A percentile compares a stretch with the other conserved stretches of the same genome.
phyloP scores from a whole-genome alignment of 2,888 invertebrate species.

The Cosmia trapezina region DNA sequence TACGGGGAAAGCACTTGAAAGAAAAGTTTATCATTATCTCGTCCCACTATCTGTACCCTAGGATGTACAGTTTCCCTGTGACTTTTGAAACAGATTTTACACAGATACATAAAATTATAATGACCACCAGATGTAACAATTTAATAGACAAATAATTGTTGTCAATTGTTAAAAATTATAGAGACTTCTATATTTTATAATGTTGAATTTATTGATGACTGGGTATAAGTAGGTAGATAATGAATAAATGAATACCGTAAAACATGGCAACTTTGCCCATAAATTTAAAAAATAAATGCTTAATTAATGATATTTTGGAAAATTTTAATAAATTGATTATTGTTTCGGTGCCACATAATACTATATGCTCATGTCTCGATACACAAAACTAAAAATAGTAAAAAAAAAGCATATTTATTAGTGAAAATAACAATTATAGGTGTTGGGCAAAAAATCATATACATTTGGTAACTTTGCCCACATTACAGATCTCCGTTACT shows the following conservation, averaged over 20 bases:
- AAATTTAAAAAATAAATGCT: no score
- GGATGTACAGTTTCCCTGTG: constrained; percentile 40
- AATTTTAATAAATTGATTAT: no score
- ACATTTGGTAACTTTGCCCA: no score
- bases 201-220: constrained; percentile 71
- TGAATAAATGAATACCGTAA: constrained; percentile 25
- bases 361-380: no score
- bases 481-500: no score
- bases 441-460: no score
- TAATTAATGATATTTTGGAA: no score
- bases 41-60: neutral
- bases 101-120: constrained; percentile 46
- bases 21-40: constrained; percentile 1
- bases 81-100: constrained; percentile 54
- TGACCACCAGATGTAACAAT: constrained; percentile 72
- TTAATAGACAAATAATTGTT: constrained; percentile 75
- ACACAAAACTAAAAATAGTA: no score
- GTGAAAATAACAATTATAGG: no score
- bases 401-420: no score
- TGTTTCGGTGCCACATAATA: no score
- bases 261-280: no score
- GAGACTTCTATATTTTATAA: constrained; percentile 73
- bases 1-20: constrained; percentile 32
- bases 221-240: constrained; percentile 62
- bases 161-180: constrained; percentile 84